Evolutionary conservation across 2,797 vertebrate species (phyloP).

Genomic region (Pelobates cultripes): DNA sequence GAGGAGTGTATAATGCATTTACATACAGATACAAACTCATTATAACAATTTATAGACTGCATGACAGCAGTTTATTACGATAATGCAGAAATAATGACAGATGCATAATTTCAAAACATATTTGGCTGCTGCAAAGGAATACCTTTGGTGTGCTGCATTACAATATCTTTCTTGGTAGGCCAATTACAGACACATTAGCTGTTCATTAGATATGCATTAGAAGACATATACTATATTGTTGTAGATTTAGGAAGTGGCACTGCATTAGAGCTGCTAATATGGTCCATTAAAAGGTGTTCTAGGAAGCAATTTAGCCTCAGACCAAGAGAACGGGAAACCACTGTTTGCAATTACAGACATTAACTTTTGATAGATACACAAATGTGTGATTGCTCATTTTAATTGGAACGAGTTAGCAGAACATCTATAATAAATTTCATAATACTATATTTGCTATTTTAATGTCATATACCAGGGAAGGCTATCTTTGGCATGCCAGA

Average conservation of each 20-base stretch:
- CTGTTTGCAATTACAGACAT: constrained; percentile 39
- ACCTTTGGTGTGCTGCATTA: constrained; percentile 25
- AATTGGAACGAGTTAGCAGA: not conserved
- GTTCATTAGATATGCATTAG: constrained; percentile 48
- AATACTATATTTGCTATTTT: not conserved
- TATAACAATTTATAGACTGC: constrained; percentile 35
- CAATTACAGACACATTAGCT: constrained; percentile 50
- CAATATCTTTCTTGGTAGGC: constrained; percentile 36
- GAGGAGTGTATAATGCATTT: constrained; percentile 21
- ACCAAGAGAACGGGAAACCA: constrained; percentile 38
- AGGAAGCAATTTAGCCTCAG: constrained; percentile 40
- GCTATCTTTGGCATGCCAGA: no score
- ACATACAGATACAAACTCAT: constrained; percentile 30
- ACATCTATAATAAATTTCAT: not conserved
- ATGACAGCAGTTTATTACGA: constrained; percentile 18
- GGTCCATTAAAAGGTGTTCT: constrained; percentile 49
- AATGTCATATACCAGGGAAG: no score
- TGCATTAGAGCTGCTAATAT: constrained; percentile 29
- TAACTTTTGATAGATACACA: constrained; percentile 16
- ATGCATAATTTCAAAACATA: constrained; percentile 35
- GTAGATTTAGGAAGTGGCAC: constrained; percentile 52
- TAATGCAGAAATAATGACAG: constrained; percentile 46
- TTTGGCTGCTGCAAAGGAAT: constrained; percentile 19
- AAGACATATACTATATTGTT: constrained; percentile 40
- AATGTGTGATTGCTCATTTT: not conserved